phyloP scores from a whole-genome alignment of 2,113 vertebrate genomes.

The Pycnonotus jocosus region DNA sequence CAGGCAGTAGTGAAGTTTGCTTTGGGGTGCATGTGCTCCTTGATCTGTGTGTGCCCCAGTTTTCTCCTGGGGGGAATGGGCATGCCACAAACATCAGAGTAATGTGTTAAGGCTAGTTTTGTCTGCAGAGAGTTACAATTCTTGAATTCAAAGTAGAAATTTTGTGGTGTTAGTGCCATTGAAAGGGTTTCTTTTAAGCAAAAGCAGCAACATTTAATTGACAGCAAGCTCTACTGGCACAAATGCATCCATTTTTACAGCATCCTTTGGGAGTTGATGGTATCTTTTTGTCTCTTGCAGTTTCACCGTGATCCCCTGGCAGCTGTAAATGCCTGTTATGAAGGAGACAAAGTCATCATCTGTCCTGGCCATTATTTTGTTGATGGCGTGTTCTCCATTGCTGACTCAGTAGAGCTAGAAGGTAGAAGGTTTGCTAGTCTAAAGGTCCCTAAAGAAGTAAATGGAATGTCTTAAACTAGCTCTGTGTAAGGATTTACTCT shows the following conservation, averaged over 20 bases:
- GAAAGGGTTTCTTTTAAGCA: background rate
- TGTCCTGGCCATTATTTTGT: conserved; percentile 84
- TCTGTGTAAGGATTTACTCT: background rate
- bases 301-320: conserved; percentile 82
- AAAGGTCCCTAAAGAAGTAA: background rate
- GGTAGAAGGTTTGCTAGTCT: conserved; percentile 47
- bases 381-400: conserved; percentile 76
- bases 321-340: conserved; percentile 79
- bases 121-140: background rate
- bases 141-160: background rate
- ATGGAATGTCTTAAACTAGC: background rate
- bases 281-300: conserved; percentile 57
- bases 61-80: background rate
- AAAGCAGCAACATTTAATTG: background rate
- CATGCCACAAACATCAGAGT: background rate
- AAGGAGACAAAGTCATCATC: conserved; percentile 83
- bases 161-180: background rate
- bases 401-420: conserved; percentile 87
- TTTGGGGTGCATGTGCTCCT: background rate
- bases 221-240: background rate
- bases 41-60: background rate
- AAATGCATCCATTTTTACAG: background rate
- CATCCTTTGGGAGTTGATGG: background rate
- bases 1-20: background rate
- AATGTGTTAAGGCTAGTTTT: background rate